Base-by-base conservation (phyloP, 2,797 vertebrate genomes). In the Sparidentex hasta region DNA sequence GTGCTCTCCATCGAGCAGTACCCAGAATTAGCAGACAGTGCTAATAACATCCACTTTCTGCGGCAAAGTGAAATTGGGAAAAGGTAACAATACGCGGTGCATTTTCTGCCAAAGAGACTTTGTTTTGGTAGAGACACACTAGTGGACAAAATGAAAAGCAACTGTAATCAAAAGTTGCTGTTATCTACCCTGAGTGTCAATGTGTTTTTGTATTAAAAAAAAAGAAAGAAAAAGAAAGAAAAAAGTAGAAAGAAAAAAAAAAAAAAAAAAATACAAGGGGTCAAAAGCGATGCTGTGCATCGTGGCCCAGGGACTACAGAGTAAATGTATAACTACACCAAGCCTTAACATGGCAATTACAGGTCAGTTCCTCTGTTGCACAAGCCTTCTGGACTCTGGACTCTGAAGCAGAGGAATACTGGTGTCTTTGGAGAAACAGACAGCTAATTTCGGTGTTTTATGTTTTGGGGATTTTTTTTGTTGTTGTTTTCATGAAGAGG, bases 1-100 rank as follows among this genome's bases (percentile, higher is more conserved):
- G 97, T 99, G 94, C 98, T 99, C 89, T 98, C 98, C 25, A 97
- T 98, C 78, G 98, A 99, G 95, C 98, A 99, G 96, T 99, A 99
- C 95, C 98, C 98, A 0, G 98, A 99, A 93, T 95, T 99, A 92
- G 97, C 98, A 51, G 98, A 99, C 95, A 99, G 97, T 17, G 96
- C 97, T 72, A 98, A 98, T 93, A 99, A 99, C 92, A 97, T 99
- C 92, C 98, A 99, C 92, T 99, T 99, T 93, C 97, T 99, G 76
- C 95, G 98, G 93, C 98, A 99, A 95, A 99, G 97, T 80, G 98
- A 99, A 95, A 99, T 99, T 81, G 98, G 98, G 66, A 98, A 97
- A 91, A 99, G 98, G 98, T 99, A 99, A 99, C 98, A 96, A 95
- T 95, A 92, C 91, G 93, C 95, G 92, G 93, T 92, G 93, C 86